A percentile compares a stretch with the other conserved stretches of the same genome.
Evolutionary conservation across 2,113 vertebrate genomes (phyloP).

Genomic region (Apus apus): DNA sequence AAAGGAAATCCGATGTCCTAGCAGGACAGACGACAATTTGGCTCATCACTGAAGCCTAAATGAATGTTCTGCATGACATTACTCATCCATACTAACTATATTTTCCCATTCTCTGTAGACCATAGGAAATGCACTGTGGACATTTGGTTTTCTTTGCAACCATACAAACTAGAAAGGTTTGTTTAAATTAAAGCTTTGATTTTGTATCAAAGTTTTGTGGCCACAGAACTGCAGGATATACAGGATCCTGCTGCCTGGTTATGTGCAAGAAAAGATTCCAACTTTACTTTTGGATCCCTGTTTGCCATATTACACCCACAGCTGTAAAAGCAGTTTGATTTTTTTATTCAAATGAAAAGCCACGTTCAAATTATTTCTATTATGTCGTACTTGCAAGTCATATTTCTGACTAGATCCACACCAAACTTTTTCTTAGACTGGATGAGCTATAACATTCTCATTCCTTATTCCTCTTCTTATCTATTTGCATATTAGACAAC

Average conservation of each 20-base stretch:
- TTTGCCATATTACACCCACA: background rate
- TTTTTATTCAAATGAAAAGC: background rate
- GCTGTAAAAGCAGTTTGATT: background rate
- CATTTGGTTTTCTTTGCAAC: conserved; percentile 24
- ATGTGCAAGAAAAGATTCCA: background rate
- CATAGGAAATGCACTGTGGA: background rate
- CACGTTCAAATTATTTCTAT: background rate
- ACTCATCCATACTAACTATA: background rate
- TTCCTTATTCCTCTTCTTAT: background rate
- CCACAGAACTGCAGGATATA: background rate
- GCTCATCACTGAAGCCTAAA: background rate
- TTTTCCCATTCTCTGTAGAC: background rate
- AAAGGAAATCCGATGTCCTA: background rate
- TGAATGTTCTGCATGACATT: background rate
- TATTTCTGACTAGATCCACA: background rate
- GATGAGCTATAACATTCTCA: background rate
- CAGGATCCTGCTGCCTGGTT: background rate
- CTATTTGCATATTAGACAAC: background rate
- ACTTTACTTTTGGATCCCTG: background rate
- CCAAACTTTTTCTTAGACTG: background rate
- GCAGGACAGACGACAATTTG: background rate
- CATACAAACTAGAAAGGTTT: conserved; percentile 17
- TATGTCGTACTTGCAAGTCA: background rate
- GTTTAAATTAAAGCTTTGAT: conserved; percentile 41
- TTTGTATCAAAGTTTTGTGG: background rate